A percentile compares a stretch with the other conserved stretches of the same genome.
These are phyloP conservation scores for Aegotheles bennettii DNA, from an alignment of 2,113 vertebrate genomes.

Conservation along the genomic window DNA sequence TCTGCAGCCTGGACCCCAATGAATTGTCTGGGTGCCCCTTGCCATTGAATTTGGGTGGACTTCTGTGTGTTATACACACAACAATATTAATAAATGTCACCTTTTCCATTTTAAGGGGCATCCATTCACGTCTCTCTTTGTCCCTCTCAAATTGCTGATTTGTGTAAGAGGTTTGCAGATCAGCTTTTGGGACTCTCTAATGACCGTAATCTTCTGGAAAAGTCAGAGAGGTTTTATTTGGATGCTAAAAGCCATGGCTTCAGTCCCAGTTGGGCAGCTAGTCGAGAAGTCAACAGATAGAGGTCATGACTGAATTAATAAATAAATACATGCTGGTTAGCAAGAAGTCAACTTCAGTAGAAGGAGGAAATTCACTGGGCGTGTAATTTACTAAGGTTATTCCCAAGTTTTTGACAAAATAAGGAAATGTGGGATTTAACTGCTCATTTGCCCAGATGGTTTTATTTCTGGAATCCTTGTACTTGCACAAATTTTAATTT, in stretches of 20 bases:
- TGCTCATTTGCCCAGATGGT: slow-evolving; percentile 65
- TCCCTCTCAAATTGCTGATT: background rate
- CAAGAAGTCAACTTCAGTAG: slow-evolving; percentile 6
- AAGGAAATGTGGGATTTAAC: slow-evolving; percentile 60
- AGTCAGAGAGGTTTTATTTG: slow-evolving; percentile 44
- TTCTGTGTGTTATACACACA: background rate
- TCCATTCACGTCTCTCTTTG: background rate
- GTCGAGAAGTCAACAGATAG: slow-evolving; percentile 49
- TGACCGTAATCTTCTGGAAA: background rate
- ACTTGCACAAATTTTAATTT: slow-evolving; percentile 69
- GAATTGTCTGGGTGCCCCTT: background rate
- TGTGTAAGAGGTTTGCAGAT: background rate
- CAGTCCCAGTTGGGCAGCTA: slow-evolving; percentile 22
- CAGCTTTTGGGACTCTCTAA: background rate
- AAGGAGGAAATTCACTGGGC: slow-evolving; percentile 9
- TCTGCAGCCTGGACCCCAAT: background rate
- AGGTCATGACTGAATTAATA: slow-evolving; percentile 42
- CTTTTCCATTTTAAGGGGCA: background rate
- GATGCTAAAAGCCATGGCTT: slow-evolving; percentile 38
- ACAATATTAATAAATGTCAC: background rate
- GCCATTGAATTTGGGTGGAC: background rate
- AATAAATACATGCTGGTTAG: slow-evolving; percentile 33
- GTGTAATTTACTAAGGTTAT: slow-evolving; percentile 57
- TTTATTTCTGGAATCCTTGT: slow-evolving; percentile 70
- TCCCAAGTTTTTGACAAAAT: slow-evolving; percentile 58